phyloP scores from a whole-genome alignment of 2,888 invertebrate species.

The Dyspetes luteomarginatus region DNA sequence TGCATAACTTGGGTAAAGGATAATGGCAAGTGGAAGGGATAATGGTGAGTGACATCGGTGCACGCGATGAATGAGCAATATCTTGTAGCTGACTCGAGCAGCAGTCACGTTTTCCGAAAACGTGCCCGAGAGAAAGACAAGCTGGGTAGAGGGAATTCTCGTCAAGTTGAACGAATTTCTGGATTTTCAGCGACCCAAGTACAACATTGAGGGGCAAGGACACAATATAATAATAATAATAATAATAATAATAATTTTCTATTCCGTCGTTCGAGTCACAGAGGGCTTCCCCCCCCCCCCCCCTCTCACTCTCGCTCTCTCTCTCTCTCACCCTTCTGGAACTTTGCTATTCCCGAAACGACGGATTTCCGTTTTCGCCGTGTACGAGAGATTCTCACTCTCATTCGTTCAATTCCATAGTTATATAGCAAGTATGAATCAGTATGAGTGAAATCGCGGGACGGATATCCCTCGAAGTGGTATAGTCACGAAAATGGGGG shows the following conservation, averaged over 20 bases:
- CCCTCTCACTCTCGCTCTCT: no score
- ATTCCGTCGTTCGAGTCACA: constrained; percentile 35
- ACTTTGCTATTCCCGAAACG: constrained; percentile 49
- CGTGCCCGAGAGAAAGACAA: constrained; percentile 35
- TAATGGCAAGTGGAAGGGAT: no score
- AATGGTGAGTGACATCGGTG: constrained; percentile 30
- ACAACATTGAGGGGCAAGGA: constrained; percentile 26
- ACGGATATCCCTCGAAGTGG: constrained; percentile 4
- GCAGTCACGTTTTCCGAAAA: constrained; percentile 55
- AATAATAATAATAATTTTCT: constrained; percentile 54
- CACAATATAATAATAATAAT: no score
- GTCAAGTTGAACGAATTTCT: constrained; percentile 40
- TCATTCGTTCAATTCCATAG: constrained; percentile 10
- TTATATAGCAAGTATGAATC: constrained; percentile 2
- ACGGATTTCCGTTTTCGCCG: constrained; percentile 45
- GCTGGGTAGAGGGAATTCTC: constrained; percentile 4
- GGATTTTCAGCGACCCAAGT: constrained; percentile 23
- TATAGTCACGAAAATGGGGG: constrained; percentile 21
- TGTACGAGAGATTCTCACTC: constrained; percentile 1
- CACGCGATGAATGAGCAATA: constrained; percentile 50
- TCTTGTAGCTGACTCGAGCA: constrained; percentile 52
- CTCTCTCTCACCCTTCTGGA: constrained; percentile 4
- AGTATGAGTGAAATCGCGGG: neutral
- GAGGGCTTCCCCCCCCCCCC: constrained; percentile 36
- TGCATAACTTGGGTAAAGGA: no score